Evolutionary conservation across 2,888 invertebrate species (phyloP), one percentile per base, ranked within the genome.

Genomic region (Cheilosia pagana): DNA sequence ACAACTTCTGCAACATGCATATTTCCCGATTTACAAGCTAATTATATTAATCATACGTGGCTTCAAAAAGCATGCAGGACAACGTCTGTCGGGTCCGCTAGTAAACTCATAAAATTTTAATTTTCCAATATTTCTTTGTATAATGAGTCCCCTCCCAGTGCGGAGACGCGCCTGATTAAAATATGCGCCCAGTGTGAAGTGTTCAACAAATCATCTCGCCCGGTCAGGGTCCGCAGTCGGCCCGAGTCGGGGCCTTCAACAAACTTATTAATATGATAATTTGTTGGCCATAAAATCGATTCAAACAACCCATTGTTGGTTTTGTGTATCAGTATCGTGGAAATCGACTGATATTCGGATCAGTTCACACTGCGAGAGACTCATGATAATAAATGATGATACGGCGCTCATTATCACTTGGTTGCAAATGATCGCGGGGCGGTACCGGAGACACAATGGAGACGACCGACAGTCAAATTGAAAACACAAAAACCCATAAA

Each of bases 241-340:
- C 25, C 43, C 60, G 31, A 53, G 25, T 31, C 52, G 63, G 74
- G 68, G 72, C 85, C 85, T 67, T 85, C 85, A 76, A 85, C 85
- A 59, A 67, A 67, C 85, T 81, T 85, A 85, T 85, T 76, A 85
- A 85, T 79, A 85, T 85, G 85, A 85, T 85, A 85, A 85, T 85
- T 85, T 85, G 85, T 85, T 52, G 70, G 50, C 75, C 57, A 81
- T 85, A 67, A 85, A 79, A 71, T 65, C 79, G 63, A 79, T 83
- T 83, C 78, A 72, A 19, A 39, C 72, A 79, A 45, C 74, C 79
- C 68, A 83, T 76, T 85, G 85, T 85, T 85, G 53, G 35, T 83
- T 78, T 67, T 72, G 62, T 60, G 67, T 19, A 62, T 71, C 45
- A 55, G 72, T 71, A 67, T 71, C 59, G 23, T 65, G 16, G 28